phyloP scores from a whole-genome alignment of 1,140 invertebrate genomes.

The Medauroidea extradentata region DNA sequence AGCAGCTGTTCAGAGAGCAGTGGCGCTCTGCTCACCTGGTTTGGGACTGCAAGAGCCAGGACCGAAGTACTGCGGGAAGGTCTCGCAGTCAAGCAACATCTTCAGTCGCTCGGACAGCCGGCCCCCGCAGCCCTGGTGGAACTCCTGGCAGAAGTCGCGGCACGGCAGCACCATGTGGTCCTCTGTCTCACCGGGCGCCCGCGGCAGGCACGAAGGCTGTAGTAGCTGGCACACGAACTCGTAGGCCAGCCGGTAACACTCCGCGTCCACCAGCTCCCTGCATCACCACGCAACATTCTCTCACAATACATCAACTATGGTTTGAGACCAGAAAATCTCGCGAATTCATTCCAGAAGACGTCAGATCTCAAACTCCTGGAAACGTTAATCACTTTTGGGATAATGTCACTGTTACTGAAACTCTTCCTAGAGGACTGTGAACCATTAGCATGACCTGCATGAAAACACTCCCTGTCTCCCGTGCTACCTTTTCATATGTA shows the following conservation, averaged over 20 bases:
- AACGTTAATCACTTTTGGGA: no score
- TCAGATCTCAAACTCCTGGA: no score
- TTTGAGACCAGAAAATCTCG: no score
- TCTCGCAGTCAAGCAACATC: conserved; percentile 69
- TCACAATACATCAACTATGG: no score
- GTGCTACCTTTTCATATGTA: no score
- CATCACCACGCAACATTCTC: no score
- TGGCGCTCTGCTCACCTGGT: conserved; percentile 52
- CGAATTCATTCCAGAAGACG: no score
- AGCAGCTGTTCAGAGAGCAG: no score
- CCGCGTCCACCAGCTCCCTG: conserved; percentile 79
- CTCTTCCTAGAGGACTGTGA: no score
- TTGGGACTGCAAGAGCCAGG: conserved; percentile 67
- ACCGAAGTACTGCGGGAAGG: conserved; percentile 73
- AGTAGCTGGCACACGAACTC: conserved; percentile 82
- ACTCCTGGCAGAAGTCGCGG: conserved; percentile 77
- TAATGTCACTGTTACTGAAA: no score
- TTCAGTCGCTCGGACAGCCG: conserved; percentile 65
- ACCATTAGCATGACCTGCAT: no score
- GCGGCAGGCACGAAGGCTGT: conserved; percentile 65
- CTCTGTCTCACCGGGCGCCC: conserved; percentile 36
- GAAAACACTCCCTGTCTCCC: no score
- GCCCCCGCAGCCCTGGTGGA: conserved; percentile 74
- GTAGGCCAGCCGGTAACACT: conserved; percentile 78
- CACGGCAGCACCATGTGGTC: conserved; percentile 66